A percentile compares a stretch with the other conserved stretches of the same genome.
phyloP scores from a whole-genome alignment of 2,888 invertebrate species.

The Allolobophora icterica region DNA sequence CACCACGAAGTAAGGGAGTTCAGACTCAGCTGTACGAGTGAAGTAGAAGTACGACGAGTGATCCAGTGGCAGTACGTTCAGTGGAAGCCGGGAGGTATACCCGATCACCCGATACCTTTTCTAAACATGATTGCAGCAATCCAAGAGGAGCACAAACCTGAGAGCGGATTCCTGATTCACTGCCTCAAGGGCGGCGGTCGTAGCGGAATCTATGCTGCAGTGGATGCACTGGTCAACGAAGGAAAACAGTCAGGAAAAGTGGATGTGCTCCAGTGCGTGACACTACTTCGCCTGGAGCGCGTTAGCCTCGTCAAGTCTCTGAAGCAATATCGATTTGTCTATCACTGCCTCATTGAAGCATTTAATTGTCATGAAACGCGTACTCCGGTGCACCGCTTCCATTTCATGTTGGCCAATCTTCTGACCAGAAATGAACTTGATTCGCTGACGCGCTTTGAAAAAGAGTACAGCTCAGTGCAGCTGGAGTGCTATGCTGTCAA shows the following conservation, averaged over 20 bases:
- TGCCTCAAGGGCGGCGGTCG: constrained; percentile 46
- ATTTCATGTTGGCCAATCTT: constrained; percentile 28
- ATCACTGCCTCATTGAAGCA: constrained; percentile 38
- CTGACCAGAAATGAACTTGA: background rate
- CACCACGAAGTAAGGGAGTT: constrained; percentile 37
- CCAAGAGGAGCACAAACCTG: constrained; percentile 13
- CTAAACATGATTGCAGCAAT: constrained; percentile 32
- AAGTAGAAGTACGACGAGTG: constrained; percentile 6
- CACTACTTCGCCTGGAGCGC: constrained; percentile 38
- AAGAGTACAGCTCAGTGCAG: constrained; percentile 15
- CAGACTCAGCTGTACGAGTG: background rate
- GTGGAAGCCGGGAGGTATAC: constrained; percentile 38
- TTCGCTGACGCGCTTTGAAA: background rate
- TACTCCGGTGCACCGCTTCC: constrained; percentile 23
- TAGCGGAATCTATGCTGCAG: constrained; percentile 43
- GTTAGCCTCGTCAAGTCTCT: constrained; percentile 36
- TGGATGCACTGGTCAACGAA: constrained; percentile 39
- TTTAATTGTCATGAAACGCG: constrained; percentile 38
- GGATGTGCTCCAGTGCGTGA: constrained; percentile 40
- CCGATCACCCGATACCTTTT: constrained; percentile 36
- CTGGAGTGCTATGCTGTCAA: background rate
- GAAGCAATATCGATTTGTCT: constrained; percentile 44
- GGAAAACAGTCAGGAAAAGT: constrained; percentile 38
- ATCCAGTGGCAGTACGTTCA: constrained; percentile 39
- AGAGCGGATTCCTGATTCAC: constrained; percentile 38